Conservation (phyloP, 1,140 invertebrate species). For the Adoxophyes honmai region DNA sequence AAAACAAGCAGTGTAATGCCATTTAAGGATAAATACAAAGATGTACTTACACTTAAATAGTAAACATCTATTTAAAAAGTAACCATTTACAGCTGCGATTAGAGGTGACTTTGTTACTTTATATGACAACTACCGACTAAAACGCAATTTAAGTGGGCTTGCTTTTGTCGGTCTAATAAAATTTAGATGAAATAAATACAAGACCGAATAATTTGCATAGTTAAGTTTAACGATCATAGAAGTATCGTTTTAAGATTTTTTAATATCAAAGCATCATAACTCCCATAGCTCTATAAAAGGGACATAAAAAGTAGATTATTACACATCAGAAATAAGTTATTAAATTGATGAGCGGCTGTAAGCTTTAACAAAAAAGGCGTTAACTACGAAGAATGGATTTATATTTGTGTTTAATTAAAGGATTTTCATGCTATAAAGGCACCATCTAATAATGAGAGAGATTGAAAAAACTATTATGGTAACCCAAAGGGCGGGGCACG, state of each 20-base stretch:
- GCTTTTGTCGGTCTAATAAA: constrained; percentile 8
- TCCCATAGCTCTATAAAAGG: not conserved
- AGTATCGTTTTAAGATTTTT: too few species aligned
- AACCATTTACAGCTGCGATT: not conserved
- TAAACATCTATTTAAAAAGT: not conserved
- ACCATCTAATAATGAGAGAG: constrained; percentile 37
- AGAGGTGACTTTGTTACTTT: not conserved
- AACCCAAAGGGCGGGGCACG: constrained; percentile 23
- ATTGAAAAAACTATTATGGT: constrained; percentile 25
- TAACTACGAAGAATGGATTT: constrained; percentile 53
- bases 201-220: too few species aligned
- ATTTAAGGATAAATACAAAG: too few species aligned
- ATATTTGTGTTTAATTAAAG: constrained; percentile 66
- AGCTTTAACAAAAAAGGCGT: constrained; percentile 54
- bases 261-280: too few species aligned
- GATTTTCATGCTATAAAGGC: constrained; percentile 58
- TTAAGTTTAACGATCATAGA: too few species aligned
- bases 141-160: not conserved
- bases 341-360: constrained; percentile 59
- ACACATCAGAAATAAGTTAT: constrained; percentile 49
- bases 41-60: too few species aligned
- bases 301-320: constrained; percentile 40
- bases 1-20: too few species aligned
- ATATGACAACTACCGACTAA: not conserved
- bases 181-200: not conserved